Percentiles rank a stretch among this genome's conserved stretches.
phyloP scores from a whole-genome alignment of 2,888 invertebrate genomes.

The Spialia ferax region DNA sequence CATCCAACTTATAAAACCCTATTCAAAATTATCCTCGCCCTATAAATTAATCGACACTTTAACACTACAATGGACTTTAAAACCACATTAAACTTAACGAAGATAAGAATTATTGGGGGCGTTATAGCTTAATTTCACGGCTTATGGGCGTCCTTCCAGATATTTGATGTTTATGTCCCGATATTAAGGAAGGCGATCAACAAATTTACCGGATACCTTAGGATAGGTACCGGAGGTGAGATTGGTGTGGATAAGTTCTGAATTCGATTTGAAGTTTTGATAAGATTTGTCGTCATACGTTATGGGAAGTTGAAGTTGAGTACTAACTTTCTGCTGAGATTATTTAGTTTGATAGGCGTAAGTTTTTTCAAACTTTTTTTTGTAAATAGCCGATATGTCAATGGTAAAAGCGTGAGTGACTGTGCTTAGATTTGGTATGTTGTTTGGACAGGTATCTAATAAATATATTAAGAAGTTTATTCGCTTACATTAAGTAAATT shows the following conservation, averaged over 20 bases:
- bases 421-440: not conserved
- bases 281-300: constrained; percentile 3
- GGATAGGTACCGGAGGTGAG: constrained; percentile 49
- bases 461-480: too few relatives aligned
- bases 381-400: not conserved
- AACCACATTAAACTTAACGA: constrained; percentile 52
- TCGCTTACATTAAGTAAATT: too few relatives aligned
- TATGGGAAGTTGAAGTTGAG: not conserved
- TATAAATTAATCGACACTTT: constrained; percentile 6
- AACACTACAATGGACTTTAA: constrained; percentile 30
- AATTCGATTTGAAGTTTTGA: constrained; percentile 10
- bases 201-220: constrained; percentile 75
- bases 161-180: constrained; percentile 75
- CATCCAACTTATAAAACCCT: too few relatives aligned
- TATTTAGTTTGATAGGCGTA: not conserved
- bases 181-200: constrained; percentile 71
- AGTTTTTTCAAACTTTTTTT: not conserved
- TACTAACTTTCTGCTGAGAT: not conserved
- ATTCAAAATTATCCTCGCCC: too few relatives aligned
- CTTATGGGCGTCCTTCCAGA: constrained; percentile 65
- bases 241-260: constrained; percentile 51
- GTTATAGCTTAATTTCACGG: constrained; percentile 71
- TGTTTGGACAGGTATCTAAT: not conserved
- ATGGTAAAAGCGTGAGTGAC: not conserved
- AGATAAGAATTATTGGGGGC: constrained; percentile 56